Conservation (phyloP, 1,140 invertebrate genomes). For the Galendromus occidentalis region DNA sequence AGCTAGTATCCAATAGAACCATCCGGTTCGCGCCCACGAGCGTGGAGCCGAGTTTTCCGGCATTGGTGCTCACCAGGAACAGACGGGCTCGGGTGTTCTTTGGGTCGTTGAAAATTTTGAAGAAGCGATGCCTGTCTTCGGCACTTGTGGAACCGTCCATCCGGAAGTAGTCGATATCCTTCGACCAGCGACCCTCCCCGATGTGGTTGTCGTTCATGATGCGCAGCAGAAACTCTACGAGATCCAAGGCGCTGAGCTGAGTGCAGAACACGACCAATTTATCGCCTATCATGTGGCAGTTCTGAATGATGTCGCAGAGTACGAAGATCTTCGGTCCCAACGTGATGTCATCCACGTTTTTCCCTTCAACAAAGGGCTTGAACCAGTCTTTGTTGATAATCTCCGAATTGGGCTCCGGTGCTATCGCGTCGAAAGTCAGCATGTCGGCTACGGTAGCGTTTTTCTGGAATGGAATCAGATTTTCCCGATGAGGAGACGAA, state of each 20-base stretch:
- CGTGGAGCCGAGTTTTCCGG: constrained; percentile 88
- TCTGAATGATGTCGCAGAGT: neutral
- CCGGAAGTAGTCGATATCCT: constrained; percentile 62
- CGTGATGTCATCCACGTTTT: neutral
- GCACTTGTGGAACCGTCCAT: constrained; percentile 67
- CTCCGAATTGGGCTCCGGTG: neutral
- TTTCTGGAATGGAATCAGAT: neutral
- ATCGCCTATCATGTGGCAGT: neutral
- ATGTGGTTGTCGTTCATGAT: neutral
- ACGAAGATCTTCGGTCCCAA: neutral
- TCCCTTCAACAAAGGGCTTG: neutral
- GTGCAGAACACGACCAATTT: constrained; percentile 2
- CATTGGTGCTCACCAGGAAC: constrained; percentile 85
- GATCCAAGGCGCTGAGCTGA: neutral
- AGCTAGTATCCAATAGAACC: constrained; percentile 90
- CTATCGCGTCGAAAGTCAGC: neutral
- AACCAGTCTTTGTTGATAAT: neutral
- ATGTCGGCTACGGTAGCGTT: neutral
- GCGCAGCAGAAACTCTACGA: neutral
- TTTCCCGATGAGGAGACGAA: too few relatives aligned
- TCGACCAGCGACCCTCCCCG: constrained; percentile 42
- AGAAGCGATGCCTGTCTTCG: constrained; percentile 51
- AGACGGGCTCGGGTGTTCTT: constrained; percentile 53
- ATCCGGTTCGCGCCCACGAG: constrained; percentile 85
- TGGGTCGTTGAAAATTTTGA: constrained; percentile 60